These are phyloP conservation scores for Sebastes wilsoni DNA, from an alignment of 2,797 vertebrate species.

Conservation along the genomic window DNA sequence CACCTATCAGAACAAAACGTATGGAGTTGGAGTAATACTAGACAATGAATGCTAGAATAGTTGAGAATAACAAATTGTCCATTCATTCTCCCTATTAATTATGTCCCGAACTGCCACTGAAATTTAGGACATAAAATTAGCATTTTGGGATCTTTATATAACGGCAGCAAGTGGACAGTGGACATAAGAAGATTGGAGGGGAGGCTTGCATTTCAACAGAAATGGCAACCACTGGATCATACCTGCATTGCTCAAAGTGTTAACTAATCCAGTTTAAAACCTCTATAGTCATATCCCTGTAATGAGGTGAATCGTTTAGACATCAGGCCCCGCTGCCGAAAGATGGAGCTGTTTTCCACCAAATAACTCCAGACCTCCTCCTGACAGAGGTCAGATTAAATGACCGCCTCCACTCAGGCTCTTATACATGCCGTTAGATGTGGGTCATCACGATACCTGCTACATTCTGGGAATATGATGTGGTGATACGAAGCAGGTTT, in stretches of 20 bases:
- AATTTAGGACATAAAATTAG: rapidly evolving
- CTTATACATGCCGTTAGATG: too few relatives aligned
- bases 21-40: neutral
- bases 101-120: too few relatives aligned
- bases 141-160: too few relatives aligned
- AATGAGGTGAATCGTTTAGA: neutral
- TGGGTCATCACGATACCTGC: neutral
- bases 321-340: neutral
- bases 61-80: rapidly evolving
- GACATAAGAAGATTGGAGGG: too few relatives aligned
- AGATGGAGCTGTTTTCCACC: neutral
- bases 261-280: neutral
- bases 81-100: too few relatives aligned
- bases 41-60: too few relatives aligned
- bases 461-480: neutral
- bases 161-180: too few relatives aligned
- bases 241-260: neutral
- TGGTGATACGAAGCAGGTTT: neutral
- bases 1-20: neutral
- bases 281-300: neutral
- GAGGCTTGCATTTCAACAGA: too few relatives aligned
- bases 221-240: too few relatives aligned
- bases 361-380: neutral
- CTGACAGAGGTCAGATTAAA: neutral
- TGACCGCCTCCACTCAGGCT: neutral